phyloP scores from a whole-genome alignment of 1,140 invertebrate genomes.

The Drosophila arawakana region DNA sequence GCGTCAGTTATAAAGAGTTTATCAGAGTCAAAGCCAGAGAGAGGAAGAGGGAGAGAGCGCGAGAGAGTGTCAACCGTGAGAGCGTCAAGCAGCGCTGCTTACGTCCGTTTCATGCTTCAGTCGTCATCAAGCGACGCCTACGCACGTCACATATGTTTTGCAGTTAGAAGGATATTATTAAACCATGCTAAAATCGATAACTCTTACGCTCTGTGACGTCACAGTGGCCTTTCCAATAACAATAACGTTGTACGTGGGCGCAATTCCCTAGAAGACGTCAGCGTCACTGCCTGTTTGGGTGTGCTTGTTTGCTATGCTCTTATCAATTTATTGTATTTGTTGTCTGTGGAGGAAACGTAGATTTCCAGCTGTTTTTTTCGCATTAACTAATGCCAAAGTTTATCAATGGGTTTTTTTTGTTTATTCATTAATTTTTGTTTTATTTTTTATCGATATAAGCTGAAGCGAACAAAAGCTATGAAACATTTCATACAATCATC shows the following conservation, averaged over 20 bases:
- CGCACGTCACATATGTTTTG: conserved; percentile 30
- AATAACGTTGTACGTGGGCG: conserved; percentile 22
- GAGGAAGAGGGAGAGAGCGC: conserved; percentile 13
- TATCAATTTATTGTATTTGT: conserved; percentile 25
- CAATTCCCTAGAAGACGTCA: background rate
- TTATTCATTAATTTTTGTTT: background rate
- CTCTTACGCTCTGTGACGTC: conserved; percentile 31
- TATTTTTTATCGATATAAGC: background rate
- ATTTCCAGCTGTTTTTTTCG: conserved; percentile 27
- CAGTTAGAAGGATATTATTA: conserved; percentile 47
- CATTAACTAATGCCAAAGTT: conserved; percentile 16
- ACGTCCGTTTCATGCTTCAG: conserved; percentile 2
- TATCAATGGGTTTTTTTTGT: conserved; percentile 1
- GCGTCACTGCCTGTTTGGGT: background rate
- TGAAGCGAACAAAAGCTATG: background rate
- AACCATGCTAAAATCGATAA: conserved; percentile 49
- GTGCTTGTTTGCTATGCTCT: conserved; percentile 1
- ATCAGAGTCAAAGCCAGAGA: conserved; percentile 4
- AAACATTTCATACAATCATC: background rate
- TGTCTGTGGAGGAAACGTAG: conserved; percentile 2
- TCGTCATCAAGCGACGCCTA: conserved; percentile 30
- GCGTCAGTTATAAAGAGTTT: conserved; percentile 26
- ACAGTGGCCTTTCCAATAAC: conserved; percentile 26
- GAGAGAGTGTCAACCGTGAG: conserved; percentile 17
- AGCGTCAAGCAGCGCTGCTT: conserved; percentile 7